A percentile compares a stretch with the other conserved stretches of the same genome.
These are phyloP conservation scores for Philonicus albiceps DNA, from an alignment of 2,888 invertebrate genomes.

Conservation along the genomic window DNA sequence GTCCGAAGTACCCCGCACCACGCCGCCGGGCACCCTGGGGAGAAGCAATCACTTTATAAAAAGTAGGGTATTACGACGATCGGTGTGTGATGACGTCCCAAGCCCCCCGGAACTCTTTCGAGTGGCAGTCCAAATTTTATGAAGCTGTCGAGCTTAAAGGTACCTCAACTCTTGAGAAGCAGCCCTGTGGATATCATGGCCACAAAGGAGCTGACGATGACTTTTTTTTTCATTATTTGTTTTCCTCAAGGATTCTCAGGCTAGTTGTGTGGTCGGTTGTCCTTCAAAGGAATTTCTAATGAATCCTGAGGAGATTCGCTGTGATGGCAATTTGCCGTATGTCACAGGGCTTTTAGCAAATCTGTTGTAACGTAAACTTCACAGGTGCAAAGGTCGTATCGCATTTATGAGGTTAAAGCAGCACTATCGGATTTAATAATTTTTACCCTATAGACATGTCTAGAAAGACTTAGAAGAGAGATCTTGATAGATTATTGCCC, in stretches of 20 bases:
- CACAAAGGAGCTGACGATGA: conserved; percentile 11
- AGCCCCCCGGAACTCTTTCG: background rate
- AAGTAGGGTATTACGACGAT: conserved; percentile 1
- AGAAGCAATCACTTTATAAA: conserved; percentile 23
- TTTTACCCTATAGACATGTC: background rate
- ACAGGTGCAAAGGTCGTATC: background rate
- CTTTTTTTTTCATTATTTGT: conserved; percentile 34
- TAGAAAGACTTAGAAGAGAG: background rate
- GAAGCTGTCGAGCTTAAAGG: conserved; percentile 8
- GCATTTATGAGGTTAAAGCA: background rate
- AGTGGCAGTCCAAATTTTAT: conserved; percentile 17
- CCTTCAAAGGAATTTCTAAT: conserved; percentile 30
- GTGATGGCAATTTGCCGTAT: conserved; percentile 21
- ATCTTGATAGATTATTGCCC: background rate
- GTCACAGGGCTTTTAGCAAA: conserved; percentile 5
- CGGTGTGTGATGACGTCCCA: background rate
- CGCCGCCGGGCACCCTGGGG: background rate
- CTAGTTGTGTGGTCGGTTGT: conserved; percentile 21
- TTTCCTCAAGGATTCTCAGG: conserved; percentile 19
- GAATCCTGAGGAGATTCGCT: conserved; percentile 21
- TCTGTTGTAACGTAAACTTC: background rate
- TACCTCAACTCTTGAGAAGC: background rate
- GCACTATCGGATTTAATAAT: background rate
- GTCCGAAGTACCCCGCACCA: background rate
- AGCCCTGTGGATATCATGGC: conserved; percentile 11